Evolutionary conservation across 1,140 invertebrate species (phyloP), one percentile per base, ranked within the genome.

Genomic region (Apis florea): DNA sequence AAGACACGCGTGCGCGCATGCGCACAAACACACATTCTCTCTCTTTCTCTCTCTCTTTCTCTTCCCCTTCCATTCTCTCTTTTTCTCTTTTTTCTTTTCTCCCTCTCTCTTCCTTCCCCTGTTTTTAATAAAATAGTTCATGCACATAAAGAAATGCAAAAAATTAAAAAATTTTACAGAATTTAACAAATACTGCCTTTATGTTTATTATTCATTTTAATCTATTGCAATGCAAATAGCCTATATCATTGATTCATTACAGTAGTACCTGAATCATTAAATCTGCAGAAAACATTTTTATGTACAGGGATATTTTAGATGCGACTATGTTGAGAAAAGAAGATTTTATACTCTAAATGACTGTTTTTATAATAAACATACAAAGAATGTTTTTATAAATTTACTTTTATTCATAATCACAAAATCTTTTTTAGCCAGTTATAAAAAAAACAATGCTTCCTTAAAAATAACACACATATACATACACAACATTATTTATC

Each of bases 251-350:
- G 84, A 85, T 88, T 89, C 84, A 88, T 89, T 80, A 74, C 83
- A 89, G 78, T 81, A 88, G 88, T 89, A 89, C 88, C 88, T 89
- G 88, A 89, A 89, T 84, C 84, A 88, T 85, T 80, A 82, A 83
- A 88, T 82, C 79, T 81, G 78, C 84, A 82, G 69, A 63, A 81
- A 82, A 82, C 76, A 73, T 88, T 88, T 83, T 89, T 84, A 74
- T 63, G 61, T 84, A 67, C 54, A 67, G 58, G 19, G 59, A 80
- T 51, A 21, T 63, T 83, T 63, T 31, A 49, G 10, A 69, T 51
- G 59, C 51, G 10, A 26, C 63, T 73, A 53, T 73, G 64, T 40
- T 64, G 31, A 54, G 73, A 63, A 31, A 58, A 24, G 70, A 86
- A 4, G 79, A 72, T 79, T 56, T 26, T 64, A 85, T 82, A 49